Evolutionary conservation across 2,797 vertebrate genomes (phyloP).

Genomic region (Falco concolor): DNA sequence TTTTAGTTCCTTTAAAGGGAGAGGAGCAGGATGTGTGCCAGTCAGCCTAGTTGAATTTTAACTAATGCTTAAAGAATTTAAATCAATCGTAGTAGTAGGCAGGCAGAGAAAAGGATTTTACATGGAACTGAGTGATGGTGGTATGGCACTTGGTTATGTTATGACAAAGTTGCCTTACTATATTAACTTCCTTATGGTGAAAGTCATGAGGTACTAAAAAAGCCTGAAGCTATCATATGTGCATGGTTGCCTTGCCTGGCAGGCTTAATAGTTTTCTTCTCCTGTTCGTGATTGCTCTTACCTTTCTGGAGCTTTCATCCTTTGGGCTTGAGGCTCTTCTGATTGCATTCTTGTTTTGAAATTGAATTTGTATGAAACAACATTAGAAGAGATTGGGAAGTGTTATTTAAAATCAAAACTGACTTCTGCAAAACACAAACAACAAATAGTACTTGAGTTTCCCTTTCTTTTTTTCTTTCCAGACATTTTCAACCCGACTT

Average conservation of each 20-base stretch:
- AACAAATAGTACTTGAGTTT: not conserved
- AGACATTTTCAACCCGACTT: not conserved
- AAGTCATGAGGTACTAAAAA: not conserved
- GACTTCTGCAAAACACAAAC: not conserved
- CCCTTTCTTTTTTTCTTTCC: not conserved
- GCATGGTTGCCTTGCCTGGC: not conserved
- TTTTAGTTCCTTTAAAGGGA: not conserved
- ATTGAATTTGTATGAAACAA: not conserved
- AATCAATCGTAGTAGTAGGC: not conserved
- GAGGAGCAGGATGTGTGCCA: not conserved
- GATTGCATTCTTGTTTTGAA: not conserved
- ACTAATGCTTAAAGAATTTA: not conserved
- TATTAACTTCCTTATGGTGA: not conserved
- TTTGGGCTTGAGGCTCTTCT: not conserved
- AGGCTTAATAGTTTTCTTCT: not conserved
- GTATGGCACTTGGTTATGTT: not conserved
- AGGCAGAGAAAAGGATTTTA: not conserved
- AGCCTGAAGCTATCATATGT: not conserved
- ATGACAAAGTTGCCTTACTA: not conserved
- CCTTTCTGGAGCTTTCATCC: not conserved
- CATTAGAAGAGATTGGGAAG: not conserved
- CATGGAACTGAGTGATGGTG: not conserved
- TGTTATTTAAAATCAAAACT: not conserved
- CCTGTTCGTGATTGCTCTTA: not conserved
- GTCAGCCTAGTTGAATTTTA: not conserved